These are phyloP conservation scores for Brachionus manjavacas DNA, from an alignment of 1,140 invertebrate genomes.

Conservation along the genomic window DNA sequence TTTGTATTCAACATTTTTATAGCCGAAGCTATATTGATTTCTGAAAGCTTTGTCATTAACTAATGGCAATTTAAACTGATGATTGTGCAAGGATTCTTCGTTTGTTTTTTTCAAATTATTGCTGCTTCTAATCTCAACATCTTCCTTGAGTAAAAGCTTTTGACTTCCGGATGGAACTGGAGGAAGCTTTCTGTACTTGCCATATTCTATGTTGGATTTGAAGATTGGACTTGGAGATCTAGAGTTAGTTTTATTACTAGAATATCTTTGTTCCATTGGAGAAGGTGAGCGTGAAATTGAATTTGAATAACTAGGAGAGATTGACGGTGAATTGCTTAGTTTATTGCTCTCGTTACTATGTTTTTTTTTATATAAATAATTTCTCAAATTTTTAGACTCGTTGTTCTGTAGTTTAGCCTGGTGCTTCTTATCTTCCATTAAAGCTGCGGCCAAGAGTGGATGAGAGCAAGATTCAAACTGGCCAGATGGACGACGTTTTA, in stretches of 20 bases:
- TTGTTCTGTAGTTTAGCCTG: background rate
- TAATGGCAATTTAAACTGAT: background rate
- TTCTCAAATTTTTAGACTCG: background rate
- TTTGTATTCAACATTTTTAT: background rate
- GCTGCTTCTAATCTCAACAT: background rate
- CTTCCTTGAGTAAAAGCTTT: background rate
- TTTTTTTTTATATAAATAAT: background rate
- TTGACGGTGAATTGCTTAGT: slow-evolving; percentile 10
- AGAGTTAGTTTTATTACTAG: background rate
- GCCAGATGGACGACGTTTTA: slow-evolving; percentile 12
- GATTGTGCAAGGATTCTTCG: background rate
- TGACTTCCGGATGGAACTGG: background rate
- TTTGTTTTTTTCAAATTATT: background rate
- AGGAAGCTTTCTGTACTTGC: background rate
- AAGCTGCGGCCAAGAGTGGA: slow-evolving; percentile 19
- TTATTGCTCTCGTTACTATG: background rate
- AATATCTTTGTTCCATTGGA: background rate
- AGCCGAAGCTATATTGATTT: background rate
- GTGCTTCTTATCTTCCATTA: slow-evolving; percentile 38
- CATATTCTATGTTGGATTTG: background rate
- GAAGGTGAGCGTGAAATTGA: background rate
- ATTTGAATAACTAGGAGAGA: slow-evolving; percentile 20
- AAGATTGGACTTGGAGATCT: slow-evolving; percentile 1
- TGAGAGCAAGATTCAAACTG: slow-evolving; percentile 33
- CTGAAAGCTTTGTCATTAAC: background rate